Evolutionary conservation across 2,797 vertebrate genomes (phyloP).

Genomic region (Karalla daura): DNA sequence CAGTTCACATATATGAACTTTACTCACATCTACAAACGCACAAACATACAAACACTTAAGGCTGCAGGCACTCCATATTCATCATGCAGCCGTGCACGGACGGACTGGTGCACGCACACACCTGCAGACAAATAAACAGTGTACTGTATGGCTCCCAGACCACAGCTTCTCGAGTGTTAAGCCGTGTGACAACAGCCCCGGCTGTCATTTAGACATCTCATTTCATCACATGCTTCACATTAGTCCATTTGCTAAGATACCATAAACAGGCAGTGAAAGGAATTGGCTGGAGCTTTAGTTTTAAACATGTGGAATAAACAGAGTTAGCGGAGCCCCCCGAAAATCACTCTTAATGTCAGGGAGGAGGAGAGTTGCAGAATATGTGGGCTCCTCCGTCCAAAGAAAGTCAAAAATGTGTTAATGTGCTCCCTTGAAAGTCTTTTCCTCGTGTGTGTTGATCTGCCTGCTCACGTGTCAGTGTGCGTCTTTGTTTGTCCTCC

Average conservation of each 20-base stretch:
- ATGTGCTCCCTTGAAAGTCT: background rate
- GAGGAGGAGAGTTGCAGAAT: conserved; percentile 25
- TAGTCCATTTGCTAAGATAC: conserved; percentile 67
- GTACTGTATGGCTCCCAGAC: conserved; percentile 48
- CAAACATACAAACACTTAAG: conserved; percentile 55
- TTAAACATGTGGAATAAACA: conserved; percentile 53
- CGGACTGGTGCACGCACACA: conserved; percentile 36
- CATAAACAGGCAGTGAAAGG: conserved; percentile 65
- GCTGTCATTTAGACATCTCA: conserved; percentile 70
- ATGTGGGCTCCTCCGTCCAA: background rate
- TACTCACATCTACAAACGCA: conserved; percentile 38
- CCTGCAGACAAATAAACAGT: conserved; percentile 62
- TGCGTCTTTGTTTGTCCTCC: conserved; percentile 14
- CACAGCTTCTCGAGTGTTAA: conserved; percentile 71
- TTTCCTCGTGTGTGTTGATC: conserved; percentile 5
- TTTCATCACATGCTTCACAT: conserved; percentile 79
- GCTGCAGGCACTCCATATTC: conserved; percentile 47
- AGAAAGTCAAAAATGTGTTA: conserved; percentile 9
- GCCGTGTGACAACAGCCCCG: conserved; percentile 71
- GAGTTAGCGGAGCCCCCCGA: conserved; percentile 20
- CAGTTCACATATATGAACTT: conserved; percentile 26
- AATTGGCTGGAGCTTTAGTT: conserved; percentile 59
- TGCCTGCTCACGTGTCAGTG: conserved; percentile 16
- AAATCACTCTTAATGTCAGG: conserved; percentile 37
- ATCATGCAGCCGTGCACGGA: conserved; percentile 37